Evolutionary conservation across 1,140 invertebrate genomes (phyloP).

Genomic region (Cotesia typhae): DNA sequence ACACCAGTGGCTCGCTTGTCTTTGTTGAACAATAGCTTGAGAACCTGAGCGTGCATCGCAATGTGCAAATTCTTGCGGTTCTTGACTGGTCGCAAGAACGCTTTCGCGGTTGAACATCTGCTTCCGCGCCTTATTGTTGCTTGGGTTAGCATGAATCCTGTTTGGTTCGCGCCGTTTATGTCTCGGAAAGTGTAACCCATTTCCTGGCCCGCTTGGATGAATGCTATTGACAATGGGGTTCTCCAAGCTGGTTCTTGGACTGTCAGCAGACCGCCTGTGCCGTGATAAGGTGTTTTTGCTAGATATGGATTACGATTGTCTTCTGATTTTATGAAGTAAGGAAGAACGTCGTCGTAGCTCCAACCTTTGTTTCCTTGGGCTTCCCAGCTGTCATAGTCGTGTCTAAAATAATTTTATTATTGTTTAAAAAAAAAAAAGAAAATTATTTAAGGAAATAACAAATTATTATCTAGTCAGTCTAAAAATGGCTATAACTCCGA

Average conservation of each 20-base stretch:
- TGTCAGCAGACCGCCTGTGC: slow-evolving; percentile 81
- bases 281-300: slow-evolving; percentile 77
- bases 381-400: slow-evolving; percentile 94
- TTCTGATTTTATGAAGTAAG: slow-evolving; percentile 90
- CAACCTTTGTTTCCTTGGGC: slow-evolving; percentile 86
- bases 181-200: slow-evolving; percentile 83
- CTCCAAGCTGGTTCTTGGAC: slow-evolving; percentile 85
- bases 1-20: slow-evolving; percentile 80
- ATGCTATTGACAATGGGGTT: slow-evolving; percentile 81
- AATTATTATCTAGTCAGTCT: too few species aligned
- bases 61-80: slow-evolving; percentile 84
- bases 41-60: slow-evolving; percentile 80
- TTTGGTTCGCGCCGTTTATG: slow-evolving; percentile 83
- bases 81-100: slow-evolving; percentile 83
- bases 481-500: too few species aligned
- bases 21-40: slow-evolving; percentile 74
- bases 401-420: slow-evolving; percentile 51
- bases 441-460: too few species aligned
- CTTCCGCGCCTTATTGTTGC: slow-evolving; percentile 85
- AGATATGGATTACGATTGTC: slow-evolving; percentile 86
- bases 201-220: slow-evolving; percentile 81
- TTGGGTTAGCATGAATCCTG: slow-evolving; percentile 86
- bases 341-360: slow-evolving; percentile 87
- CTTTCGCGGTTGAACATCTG: slow-evolving; percentile 88
- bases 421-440: not conserved